A percentile compares a stretch with the other conserved stretches of the same genome.
Conservation (phyloP, 1,140 invertebrate genomes). For the Rhopalosiphum maidis region DNA sequence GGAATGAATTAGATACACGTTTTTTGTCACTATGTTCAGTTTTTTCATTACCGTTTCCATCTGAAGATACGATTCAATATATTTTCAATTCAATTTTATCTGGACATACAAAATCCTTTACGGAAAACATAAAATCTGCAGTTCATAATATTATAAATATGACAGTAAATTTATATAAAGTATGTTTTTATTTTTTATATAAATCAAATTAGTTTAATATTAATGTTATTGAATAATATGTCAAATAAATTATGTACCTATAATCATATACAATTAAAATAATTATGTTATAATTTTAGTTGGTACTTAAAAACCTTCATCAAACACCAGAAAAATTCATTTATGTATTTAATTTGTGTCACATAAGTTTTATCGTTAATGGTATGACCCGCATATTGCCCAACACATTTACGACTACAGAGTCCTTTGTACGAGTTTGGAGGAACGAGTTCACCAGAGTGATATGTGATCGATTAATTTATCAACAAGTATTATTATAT, state of each 20-base stretch:
- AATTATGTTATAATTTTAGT: conserved; percentile 62
- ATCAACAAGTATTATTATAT: conserved; percentile 66
- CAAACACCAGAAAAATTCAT: conserved; percentile 92
- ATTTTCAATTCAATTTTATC: conserved; percentile 84
- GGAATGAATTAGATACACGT: conserved; percentile 87
- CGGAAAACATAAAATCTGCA: conserved; percentile 70
- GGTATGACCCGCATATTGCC: conserved; percentile 80
- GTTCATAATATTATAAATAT: conserved; percentile 74
- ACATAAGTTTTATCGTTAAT: conserved; percentile 81
- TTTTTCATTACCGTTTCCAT: conserved; percentile 84
- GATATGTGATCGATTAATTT: conserved; percentile 85
- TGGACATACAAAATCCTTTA: conserved; percentile 78
- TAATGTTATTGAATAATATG: not conserved
- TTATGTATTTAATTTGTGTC: conserved; percentile 91
- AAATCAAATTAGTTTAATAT: not conserved
- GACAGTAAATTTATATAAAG: conserved; percentile 84
- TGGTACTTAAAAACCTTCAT: conserved; percentile 77
- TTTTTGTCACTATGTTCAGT: conserved; percentile 64
- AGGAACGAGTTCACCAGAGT: conserved; percentile 86
- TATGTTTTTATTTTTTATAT: conserved; percentile 60
- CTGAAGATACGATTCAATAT: conserved; percentile 76
- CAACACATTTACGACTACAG: conserved; percentile 67
- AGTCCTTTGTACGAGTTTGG: conserved; percentile 82
- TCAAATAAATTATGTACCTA: not conserved
- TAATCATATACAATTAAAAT: not conserved